Conservation (phyloP, 2,113 vertebrate genomes). For the Tamias sibiricus region DNA sequence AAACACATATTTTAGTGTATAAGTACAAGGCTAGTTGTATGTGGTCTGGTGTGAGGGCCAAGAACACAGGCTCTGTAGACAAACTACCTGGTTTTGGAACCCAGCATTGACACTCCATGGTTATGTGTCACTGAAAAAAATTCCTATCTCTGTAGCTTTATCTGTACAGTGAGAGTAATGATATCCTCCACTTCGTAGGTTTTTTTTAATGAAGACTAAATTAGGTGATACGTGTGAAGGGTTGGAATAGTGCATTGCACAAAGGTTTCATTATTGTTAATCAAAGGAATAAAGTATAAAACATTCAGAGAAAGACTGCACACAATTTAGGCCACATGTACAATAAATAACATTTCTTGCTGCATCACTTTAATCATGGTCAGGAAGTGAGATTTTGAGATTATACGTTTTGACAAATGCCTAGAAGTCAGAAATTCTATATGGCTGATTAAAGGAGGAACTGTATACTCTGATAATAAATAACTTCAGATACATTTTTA, state of each 20-base stretch:
- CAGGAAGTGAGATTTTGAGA: background rate
- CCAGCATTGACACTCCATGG: background rate
- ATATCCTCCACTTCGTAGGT: background rate
- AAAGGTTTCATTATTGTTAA: background rate
- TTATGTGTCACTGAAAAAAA: background rate
- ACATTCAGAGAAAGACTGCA: background rate
- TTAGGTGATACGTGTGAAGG: background rate
- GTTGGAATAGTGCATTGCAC: background rate
- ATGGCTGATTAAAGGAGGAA: background rate
- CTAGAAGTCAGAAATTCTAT: background rate
- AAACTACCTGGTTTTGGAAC: background rate
- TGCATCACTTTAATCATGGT: background rate
- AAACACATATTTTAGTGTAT: background rate
- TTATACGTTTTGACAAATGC: background rate
- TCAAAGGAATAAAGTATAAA: background rate
- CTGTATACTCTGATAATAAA: background rate
- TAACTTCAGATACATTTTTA: background rate
- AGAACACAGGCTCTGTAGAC: background rate
- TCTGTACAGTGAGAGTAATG: background rate
- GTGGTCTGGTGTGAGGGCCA: background rate
- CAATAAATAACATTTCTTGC: background rate
- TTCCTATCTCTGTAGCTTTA: background rate
- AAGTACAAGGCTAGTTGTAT: background rate
- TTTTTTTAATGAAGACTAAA: background rate
- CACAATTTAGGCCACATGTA: background rate